Base-by-base conservation (phyloP, 2,113 vertebrate species). In the human (Homo sapiens) region DNA sequence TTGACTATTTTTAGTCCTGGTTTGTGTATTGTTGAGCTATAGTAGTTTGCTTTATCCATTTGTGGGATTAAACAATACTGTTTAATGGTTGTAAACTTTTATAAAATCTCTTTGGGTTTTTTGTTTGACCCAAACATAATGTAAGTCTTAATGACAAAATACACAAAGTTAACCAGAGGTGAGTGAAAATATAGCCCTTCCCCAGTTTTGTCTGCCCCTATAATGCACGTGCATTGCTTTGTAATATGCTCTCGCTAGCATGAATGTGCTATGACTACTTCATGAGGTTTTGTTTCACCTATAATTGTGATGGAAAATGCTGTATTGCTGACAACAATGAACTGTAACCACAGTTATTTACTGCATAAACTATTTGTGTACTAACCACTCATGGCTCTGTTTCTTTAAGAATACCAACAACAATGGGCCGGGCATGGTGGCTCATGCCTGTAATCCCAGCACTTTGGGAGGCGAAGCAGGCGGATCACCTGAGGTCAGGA, bases 141-240 rank as follows among this genome's bases (percentile, higher is more conserved):
- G 99, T 99, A 99, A 99, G 99, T 99, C 99, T 98, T 98, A 99
- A 99, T 99, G 99, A 99, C 99, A 99, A 99, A 98, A 98, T 96
- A 93, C 85, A 98, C 83, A 93, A 89, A 97, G 86, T 73, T 96
- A 97, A 95, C 48, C 55, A 96, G 87, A 97, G 92, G 66, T 96
- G 97, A 99, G 96, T 98, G 98, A 98, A 98, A 98, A 98, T 92
- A 97, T 93, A 94, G 66, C 97, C 93, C 75, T 85, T 98, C 75
- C 30, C 95, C 97, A 97, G 92, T 97, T 98, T 97, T 78, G 96
- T 98, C 95, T 93, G 89, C 68, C 82, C 83, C 90, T 93, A 80
- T 93, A 90, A 98, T 97, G 97, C 97, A 97, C 38, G 93, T 97
- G 91, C 89, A 85, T 92, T 97, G 97, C 96, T 98, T 97, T 83